Conservation (phyloP, 2,888 invertebrate genomes). For the Esperia sulphurella region DNA sequence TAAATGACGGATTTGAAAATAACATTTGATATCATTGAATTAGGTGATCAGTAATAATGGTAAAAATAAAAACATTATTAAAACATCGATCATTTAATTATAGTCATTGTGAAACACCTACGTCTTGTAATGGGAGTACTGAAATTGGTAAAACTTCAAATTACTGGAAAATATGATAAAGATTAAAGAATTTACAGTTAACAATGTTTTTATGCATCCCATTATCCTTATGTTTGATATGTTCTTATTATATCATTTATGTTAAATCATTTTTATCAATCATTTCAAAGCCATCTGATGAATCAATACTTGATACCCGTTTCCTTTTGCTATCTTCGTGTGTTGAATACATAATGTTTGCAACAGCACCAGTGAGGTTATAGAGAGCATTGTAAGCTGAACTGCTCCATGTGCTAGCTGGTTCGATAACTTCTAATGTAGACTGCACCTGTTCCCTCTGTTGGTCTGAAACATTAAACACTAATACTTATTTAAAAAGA, state of each 20-base stretch:
- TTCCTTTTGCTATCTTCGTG: constrained; percentile 44
- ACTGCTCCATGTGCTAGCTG: constrained; percentile 51
- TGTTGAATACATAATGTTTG: constrained; percentile 51
- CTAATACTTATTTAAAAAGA: not conserved
- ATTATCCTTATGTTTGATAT: constrained; percentile 13
- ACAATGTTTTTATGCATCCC: constrained; percentile 6
- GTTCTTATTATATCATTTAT: no score
- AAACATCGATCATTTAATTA: no score
- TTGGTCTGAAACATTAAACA: constrained; percentile 41
- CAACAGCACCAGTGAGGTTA: constrained; percentile 56
- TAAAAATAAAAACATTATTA: no score
- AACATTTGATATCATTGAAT: no score
- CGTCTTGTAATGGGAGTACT: no score
- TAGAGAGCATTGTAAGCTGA: constrained; percentile 59
- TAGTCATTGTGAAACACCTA: no score
- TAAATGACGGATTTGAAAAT: no score
- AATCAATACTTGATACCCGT: constrained; percentile 58
- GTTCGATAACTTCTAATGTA: constrained; percentile 50
- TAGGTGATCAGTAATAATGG: no score
- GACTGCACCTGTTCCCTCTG: constrained; percentile 49
- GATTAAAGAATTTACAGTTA: no score
- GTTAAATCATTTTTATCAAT: constrained; percentile 64
- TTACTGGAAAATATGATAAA: no score
- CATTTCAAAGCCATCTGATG: constrained; percentile 73
- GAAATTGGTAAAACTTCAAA: no score